Percentiles rank a stretch among this genome's conserved stretches.
Evolutionary conservation across 2,113 vertebrate genomes (phyloP).

Genomic region (Cynoglossus semilaevis): DNA sequence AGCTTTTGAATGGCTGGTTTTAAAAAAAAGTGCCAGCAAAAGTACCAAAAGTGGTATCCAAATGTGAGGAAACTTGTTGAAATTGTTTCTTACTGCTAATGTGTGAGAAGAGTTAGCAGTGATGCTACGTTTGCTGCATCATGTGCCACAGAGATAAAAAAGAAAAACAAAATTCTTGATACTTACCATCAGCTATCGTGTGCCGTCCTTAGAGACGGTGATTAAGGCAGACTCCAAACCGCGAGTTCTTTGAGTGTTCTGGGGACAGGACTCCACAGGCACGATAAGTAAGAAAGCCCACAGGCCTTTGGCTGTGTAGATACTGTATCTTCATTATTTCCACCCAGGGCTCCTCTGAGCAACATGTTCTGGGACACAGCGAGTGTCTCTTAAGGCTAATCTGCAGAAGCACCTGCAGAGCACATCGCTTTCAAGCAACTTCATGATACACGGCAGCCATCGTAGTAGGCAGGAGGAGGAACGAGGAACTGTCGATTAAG

Average conservation of each 20-base stretch:
- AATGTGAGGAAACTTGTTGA: neutral
- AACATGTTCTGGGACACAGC: conserved; percentile 56
- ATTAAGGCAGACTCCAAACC: conserved; percentile 46
- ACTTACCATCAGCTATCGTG: conserved; percentile 26
- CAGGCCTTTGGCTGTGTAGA: conserved; percentile 34
- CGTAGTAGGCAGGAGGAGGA: conserved; percentile 16
- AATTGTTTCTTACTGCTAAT: conserved; percentile 11
- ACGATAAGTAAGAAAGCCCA: conserved; percentile 41
- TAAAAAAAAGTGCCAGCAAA: neutral
- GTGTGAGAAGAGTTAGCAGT: conserved; percentile 3
- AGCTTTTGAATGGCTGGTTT: too few species aligned
- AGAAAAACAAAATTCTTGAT: conserved; percentile 4
- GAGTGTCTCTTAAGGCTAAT: conserved; percentile 49
- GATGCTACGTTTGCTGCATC: neutral
- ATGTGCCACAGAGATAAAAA: conserved; percentile 11
- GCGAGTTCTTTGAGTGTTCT: conserved; percentile 17
- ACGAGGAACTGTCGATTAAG: conserved; percentile 21
- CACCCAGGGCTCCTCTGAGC: conserved; percentile 38
- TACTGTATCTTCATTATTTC: conserved; percentile 71
- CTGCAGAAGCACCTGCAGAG: conserved; percentile 38
- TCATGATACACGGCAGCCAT: conserved; percentile 26
- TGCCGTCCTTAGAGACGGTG: conserved; percentile 33
- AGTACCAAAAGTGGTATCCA: neutral
- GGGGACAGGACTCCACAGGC: conserved; percentile 20
- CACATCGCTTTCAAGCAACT: conserved; percentile 26